Evolutionary conservation across 2,888 invertebrate species (phyloP).

Genomic region (Timandra comae): DNA sequence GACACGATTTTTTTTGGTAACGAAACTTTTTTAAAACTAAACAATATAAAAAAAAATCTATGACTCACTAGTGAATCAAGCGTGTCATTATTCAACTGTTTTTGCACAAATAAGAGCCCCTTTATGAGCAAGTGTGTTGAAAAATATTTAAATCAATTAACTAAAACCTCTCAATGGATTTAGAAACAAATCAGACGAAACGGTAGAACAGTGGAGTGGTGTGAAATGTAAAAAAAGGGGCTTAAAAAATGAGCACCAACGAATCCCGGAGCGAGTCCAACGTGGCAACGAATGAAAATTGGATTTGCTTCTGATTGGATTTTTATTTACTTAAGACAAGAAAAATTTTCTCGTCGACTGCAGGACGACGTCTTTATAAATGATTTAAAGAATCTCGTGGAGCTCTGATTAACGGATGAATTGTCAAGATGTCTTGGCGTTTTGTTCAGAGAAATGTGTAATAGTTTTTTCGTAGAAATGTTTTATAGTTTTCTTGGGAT

Average conservation of each 20-base stretch:
- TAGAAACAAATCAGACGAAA: constrained; percentile 17
- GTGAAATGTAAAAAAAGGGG: constrained; percentile 53
- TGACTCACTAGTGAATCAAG: too few relatives aligned
- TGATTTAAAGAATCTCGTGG: constrained; percentile 51
- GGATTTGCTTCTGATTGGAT: constrained; percentile 75
- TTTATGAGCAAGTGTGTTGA: too few relatives aligned
- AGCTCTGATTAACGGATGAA: constrained; percentile 43
- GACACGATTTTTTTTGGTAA: too few relatives aligned
- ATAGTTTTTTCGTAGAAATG: too few relatives aligned
- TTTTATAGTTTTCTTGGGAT: too few relatives aligned
- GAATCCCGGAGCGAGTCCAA: constrained; percentile 61
- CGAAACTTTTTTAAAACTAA: too few relatives aligned
- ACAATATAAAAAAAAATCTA: too few relatives aligned
- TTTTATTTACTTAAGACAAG: constrained; percentile 78
- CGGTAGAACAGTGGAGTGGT: constrained; percentile 42
- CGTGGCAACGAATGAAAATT: constrained; percentile 72
- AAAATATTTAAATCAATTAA: too few relatives aligned
- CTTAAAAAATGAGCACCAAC: constrained; percentile 47
- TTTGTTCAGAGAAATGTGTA: too few relatives aligned
- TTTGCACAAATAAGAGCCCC: too few relatives aligned
- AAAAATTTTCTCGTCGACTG: constrained; percentile 55
- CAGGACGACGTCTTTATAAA: constrained; percentile 61
- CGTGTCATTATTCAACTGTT: too few relatives aligned
- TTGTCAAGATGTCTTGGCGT: too few relatives aligned
- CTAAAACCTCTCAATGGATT: constrained; percentile 6